These are phyloP conservation scores for Picus viridis DNA, from an alignment of 2,797 vertebrate genomes.

Conservation along the genomic window DNA sequence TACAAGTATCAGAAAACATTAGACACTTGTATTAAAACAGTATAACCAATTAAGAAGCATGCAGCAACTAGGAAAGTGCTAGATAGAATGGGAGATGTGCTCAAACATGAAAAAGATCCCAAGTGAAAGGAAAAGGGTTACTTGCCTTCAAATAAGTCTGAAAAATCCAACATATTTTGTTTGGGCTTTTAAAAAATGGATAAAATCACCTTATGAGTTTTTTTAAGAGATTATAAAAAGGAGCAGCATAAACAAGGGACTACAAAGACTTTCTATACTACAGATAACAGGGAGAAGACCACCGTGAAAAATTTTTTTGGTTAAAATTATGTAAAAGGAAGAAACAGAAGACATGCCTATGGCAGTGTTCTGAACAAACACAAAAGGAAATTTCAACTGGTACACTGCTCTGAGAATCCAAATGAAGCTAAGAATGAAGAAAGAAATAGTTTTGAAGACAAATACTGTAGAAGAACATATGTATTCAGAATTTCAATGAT, in stretches of 20 bases:
- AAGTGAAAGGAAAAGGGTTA: neutral
- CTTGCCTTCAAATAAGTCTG: neutral
- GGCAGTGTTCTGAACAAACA: neutral
- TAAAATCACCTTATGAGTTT: neutral
- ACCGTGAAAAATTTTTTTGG: neutral
- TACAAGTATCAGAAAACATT: neutral
- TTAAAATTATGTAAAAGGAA: neutral
- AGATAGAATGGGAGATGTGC: neutral
- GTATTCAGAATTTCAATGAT: neutral
- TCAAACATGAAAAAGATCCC: neutral
- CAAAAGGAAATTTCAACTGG: neutral
- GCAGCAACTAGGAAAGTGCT: neutral
- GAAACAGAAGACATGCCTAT: neutral
- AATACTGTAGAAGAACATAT: neutral
- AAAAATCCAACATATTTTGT: neutral
- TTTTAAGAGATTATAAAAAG: slow-evolving; percentile 14
- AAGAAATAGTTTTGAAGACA: neutral
- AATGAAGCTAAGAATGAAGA: neutral
- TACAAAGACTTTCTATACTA: neutral
- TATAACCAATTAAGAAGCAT: neutral
- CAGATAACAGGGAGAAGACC: neutral
- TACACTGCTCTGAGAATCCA: neutral
- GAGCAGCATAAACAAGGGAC: neutral
- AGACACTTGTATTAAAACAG: neutral
- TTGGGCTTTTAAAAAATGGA: neutral